Conservation (phyloP, 2,888 invertebrate species). For the Drosophila pseudotalamancana region DNA sequence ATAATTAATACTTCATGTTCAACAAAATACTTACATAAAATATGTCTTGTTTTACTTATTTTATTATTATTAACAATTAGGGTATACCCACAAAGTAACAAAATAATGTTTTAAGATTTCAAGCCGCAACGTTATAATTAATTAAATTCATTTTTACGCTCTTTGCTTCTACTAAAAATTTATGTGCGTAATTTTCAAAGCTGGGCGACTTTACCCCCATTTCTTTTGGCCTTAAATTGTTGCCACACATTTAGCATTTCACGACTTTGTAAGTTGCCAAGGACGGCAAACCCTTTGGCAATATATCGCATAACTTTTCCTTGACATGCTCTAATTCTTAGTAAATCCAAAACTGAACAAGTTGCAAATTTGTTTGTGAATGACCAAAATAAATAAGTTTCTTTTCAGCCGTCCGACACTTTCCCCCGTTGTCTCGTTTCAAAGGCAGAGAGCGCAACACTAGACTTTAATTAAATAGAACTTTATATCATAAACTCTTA, state of each 20-base stretch:
- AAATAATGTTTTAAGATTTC: neutral
- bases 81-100: too few species aligned
- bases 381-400: slow-evolving; percentile 48
- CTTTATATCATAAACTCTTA: slow-evolving; percentile 54
- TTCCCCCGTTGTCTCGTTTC: slow-evolving; percentile 10
- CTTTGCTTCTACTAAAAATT: neutral
- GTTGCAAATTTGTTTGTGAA: slow-evolving; percentile 68
- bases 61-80: too few species aligned
- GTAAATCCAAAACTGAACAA: slow-evolving; percentile 51
- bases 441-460: slow-evolving; percentile 28
- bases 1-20: too few species aligned
- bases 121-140: slow-evolving; percentile 1
- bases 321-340: slow-evolving; percentile 11
- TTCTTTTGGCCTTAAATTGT: slow-evolving; percentile 13
- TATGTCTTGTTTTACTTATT: too few species aligned
- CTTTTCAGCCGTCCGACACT: neutral
- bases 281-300: slow-evolving; percentile 50
- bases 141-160: slow-evolving; percentile 2
- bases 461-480: slow-evolving; percentile 75
- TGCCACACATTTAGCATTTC: slow-evolving; percentile 31
- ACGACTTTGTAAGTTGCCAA: slow-evolving; percentile 29
- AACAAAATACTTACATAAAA: too few species aligned
- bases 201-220: slow-evolving; percentile 6
- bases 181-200: neutral
- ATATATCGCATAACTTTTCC: slow-evolving; percentile 55